Conservation (phyloP, 2,888 invertebrate species). For the Nomada ruficornis region DNA sequence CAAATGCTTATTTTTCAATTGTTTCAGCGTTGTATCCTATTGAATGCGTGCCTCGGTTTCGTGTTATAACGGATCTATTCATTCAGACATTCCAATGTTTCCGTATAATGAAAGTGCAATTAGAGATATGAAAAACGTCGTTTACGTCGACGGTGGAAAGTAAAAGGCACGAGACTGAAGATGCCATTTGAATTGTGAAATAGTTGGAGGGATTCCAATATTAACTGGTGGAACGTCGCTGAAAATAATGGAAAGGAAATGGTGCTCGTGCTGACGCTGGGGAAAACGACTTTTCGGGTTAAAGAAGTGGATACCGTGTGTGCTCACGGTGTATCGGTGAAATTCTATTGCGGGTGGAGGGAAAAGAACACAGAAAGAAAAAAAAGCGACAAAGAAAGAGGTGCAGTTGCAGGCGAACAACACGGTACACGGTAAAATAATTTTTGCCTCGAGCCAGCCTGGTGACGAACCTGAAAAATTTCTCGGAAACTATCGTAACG, state of each 20-base stretch:
- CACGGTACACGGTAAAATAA: constrained; percentile 46
- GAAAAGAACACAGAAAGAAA: not conserved
- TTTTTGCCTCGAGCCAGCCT: constrained; percentile 27
- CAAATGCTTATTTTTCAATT: constrained; percentile 47
- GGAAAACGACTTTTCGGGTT: constrained; percentile 46
- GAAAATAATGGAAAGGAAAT: constrained; percentile 73
- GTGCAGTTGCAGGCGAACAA: not conserved
- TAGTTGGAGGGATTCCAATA: constrained; percentile 79
- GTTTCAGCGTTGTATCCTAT: not conserved
- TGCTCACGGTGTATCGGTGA: constrained; percentile 43
- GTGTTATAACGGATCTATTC: constrained; percentile 75
- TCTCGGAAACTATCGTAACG: constrained; percentile 25
- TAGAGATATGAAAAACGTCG: constrained; percentile 80
- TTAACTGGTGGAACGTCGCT: constrained; percentile 68
- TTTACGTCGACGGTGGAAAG: constrained; percentile 71
- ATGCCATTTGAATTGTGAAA: constrained; percentile 78
- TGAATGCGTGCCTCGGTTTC: not conserved
- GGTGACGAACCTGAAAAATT: constrained; percentile 45
- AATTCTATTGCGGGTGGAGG: constrained; percentile 37
- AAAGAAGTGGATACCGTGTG: constrained; percentile 28
- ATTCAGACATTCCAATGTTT: constrained; percentile 76
- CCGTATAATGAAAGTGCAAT: constrained; percentile 78
- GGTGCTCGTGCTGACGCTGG: constrained; percentile 47
- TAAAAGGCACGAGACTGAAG: constrained; percentile 58
- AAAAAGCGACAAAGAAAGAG: not conserved